Base-by-base conservation (phyloP, 2,888 invertebrate species). In the Molanna angustata region DNA sequence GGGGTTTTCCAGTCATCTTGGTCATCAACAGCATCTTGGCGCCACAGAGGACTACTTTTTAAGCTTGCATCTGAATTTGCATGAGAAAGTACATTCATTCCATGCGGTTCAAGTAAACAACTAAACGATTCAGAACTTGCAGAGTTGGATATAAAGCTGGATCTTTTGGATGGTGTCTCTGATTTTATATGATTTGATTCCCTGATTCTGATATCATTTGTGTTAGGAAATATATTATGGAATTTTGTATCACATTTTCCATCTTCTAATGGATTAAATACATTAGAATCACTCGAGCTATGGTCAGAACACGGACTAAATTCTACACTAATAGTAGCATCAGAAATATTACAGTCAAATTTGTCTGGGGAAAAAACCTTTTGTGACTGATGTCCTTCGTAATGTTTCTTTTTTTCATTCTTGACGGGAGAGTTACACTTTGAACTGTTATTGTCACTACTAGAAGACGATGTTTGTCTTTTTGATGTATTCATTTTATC, bases 81-180 rank as follows among this genome's bases (percentile, higher is more conserved):
- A 63, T 64, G 70, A 50, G 71, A 64, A 62, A 76, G 64, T 63
- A 75, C 69, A 46, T 72, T 70, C 72, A 74, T 54, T 64, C 71
- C 72, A 66, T 75, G 75, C 41, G 76, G 74, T 66, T 76, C 75
- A 62, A 71, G 66, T 70, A 71, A 69, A 64, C 72, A 67, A 60
- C 64, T 63, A 14, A 73, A 59, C 37, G 74, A 73, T 14, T 62
- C 64, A 40, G 45, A 64, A 65, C 76, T 74, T 57, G 61, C 67
- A 18, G 62, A 61, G 31, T 71, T 66, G 52, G 51, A 51, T 56
- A 33, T 39, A n/a, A 32, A 40, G 14, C 48, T 46, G 3, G 17
- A 19, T 16, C 48, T 43, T 11, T 42, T 42, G 31, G 21, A 19
- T 11, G 44, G 40, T 11, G 21, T 16, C 11, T 54, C 49, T 16